A percentile compares a stretch with the other conserved stretches of the same genome.
phyloP scores from a whole-genome alignment of 2,113 vertebrate species.

The Seriola aureovittata region DNA sequence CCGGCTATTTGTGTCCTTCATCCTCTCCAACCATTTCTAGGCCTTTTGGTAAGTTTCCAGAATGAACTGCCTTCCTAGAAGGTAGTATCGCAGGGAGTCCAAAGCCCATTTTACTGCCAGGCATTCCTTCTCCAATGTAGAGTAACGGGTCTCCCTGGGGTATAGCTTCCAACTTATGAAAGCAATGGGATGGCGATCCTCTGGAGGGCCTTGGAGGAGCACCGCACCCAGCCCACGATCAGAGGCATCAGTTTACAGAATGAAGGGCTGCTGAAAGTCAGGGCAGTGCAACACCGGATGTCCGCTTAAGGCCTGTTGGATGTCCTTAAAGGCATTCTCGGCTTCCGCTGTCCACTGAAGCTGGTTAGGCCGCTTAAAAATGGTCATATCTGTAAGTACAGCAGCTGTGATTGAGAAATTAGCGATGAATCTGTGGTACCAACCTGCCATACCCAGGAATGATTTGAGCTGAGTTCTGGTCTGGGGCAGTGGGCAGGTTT shows the following conservation, averaged over 20 bases:
- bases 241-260: neutral
- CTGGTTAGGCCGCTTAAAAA: neutral
- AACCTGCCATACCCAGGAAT: neutral
- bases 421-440: neutral
- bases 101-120: neutral
- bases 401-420: neutral
- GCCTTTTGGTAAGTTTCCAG: too few species aligned
- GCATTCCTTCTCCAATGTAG: neutral
- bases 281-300: neutral
- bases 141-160: neutral
- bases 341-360: neutral
- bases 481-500: neutral
- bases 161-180: neutral
- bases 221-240: neutral
- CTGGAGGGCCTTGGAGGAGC: too few species aligned
- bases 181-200: too few species aligned
- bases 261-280: neutral
- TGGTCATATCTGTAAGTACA: conserved; percentile 3
- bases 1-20: too few species aligned
- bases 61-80: neutral
- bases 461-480: neutral
- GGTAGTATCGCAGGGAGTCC: neutral
- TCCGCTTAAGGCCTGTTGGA: too few species aligned
- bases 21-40: too few species aligned
- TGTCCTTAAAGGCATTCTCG: too few species aligned